Percentiles rank a stretch among this genome's conserved stretches.
Evolutionary conservation across 2,797 vertebrate species (phyloP).

Genomic region (Setipinna tenuifilis): DNA sequence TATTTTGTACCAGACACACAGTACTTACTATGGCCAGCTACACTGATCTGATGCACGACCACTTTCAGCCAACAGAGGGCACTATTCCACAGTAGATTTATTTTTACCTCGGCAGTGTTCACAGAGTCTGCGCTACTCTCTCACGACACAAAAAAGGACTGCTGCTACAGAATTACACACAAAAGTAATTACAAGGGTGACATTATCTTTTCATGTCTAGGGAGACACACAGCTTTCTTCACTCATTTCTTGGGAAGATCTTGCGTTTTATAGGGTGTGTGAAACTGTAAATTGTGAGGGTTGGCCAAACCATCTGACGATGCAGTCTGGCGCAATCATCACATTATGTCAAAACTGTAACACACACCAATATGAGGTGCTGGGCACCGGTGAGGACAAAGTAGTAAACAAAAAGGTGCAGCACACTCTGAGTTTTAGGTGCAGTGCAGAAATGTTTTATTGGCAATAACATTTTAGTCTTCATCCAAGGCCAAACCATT

Average conservation of each 20-base stretch:
- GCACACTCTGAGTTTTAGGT: no score
- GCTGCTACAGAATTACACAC: conserved; percentile 9
- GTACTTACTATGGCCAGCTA: background rate
- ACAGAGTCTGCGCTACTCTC: conserved; percentile 5
- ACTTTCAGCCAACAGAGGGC: conserved; percentile 65
- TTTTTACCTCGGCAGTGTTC: conserved; percentile 3
- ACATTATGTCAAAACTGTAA: background rate
- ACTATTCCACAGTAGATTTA: conserved; percentile 41
- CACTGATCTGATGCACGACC: background rate
- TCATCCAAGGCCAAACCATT: no score
- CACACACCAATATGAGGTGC: no score
- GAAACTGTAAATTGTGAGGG: background rate
- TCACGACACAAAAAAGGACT: background rate
- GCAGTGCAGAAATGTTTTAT: no score
- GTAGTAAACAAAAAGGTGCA: no score
- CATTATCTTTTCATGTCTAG: background rate
- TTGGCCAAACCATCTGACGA: background rate
- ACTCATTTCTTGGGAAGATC: background rate
- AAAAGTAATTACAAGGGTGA: conserved; percentile 11
- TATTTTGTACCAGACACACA: background rate
- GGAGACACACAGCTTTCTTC: background rate
- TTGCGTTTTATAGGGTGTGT: background rate
- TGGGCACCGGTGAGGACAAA: no score
- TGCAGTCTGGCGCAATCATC: background rate
- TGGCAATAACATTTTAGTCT: no score